Base-by-base conservation (phyloP, 2,797 vertebrate species). In the Poecilia velifera region DNA sequence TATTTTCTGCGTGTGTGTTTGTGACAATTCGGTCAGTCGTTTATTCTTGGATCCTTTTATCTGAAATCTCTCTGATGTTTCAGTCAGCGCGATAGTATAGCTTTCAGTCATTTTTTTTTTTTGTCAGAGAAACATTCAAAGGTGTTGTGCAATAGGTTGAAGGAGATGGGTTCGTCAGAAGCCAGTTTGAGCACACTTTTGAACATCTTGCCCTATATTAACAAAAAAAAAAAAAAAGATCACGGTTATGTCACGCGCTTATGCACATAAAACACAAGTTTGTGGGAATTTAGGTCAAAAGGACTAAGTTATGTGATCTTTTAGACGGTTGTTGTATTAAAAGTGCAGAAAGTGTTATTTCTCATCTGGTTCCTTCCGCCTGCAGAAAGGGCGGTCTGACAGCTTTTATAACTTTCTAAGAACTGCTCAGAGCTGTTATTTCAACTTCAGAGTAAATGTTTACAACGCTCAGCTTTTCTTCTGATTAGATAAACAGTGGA, bases 11-110 rank as follows among this genome's bases (percentile, higher is more conserved):
- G 59, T 45, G 77, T 68, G 53, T 13, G 16, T 7, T 72, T 39
- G 18, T 22, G 73, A 82, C 72, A 57, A 68, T 79, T 76, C 9
- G 77, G 31, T 73, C 45, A 49, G 64, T 51, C 28, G 43, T 84
- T 82, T 75, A 43, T 75, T 59, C 72, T 28, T 39, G 76, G 25
- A 59, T 78, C 45, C 39, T 76, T 82, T 88, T 76, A 87, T 86
- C 71, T 90, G 47, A 74, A 6, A 4, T 25, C 31, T 70, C 55
- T 77, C 4, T 86, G 75, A 87, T 84, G 72, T 84, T 77, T 89
- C 76, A 82, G 51, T 89, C 84, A 88, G n/a, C 6, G 0, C 68
- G 43, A 59, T 59, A 76, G 77, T 59, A 8, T 73, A 77, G 76
- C 81, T 74, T 55, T 70, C 80, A 55, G 66, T 82, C 31, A 31